phyloP scores from a whole-genome alignment of 1,140 invertebrate species.

The Drosophila mauritiana region DNA sequence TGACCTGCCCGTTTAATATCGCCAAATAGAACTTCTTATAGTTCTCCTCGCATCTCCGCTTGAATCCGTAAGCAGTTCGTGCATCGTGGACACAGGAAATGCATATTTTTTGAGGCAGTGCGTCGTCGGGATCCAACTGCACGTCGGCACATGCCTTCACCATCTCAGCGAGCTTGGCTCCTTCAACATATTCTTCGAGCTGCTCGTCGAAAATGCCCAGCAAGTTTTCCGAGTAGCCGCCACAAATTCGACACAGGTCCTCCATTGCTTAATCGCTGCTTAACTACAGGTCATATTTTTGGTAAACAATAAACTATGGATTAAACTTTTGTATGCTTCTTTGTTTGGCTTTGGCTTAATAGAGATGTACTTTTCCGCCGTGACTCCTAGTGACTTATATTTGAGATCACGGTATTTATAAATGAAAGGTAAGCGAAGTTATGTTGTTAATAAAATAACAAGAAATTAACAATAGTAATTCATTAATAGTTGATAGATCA shows the following conservation, averaged over 20 bases:
- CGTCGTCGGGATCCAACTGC: conserved; percentile 7
- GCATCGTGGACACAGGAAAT: conserved; percentile 30
- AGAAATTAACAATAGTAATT: not conserved
- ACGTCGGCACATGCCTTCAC: conserved; percentile 19
- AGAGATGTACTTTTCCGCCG: not conserved
- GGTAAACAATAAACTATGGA: not conserved
- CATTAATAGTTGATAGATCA: too few relatives aligned
- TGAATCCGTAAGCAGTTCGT: conserved; percentile 24
- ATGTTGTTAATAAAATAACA: too few relatives aligned
- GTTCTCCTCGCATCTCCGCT: conserved; percentile 24
- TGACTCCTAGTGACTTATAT: not conserved
- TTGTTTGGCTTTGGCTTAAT: conserved; percentile 3
- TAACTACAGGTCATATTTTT: not conserved
- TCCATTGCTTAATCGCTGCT: conserved; percentile 7
- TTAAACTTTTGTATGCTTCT: not conserved
- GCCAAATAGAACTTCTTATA: conserved; percentile 13
- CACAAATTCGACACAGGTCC: conserved; percentile 27
- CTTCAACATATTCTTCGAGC: not conserved
- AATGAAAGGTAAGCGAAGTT: too few relatives aligned
- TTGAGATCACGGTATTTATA: too few relatives aligned
- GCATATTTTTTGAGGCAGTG: conserved; percentile 31
- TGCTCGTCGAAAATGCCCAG: conserved; percentile 22
- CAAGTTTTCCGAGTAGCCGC: conserved; percentile 1
- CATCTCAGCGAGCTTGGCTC: conserved; percentile 21
- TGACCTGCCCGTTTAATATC: not conserved